Evolutionary conservation across 2,888 invertebrate genomes (phyloP), one percentile per base, ranked within the genome.

Genomic region (Crocallis elinguaria): DNA sequence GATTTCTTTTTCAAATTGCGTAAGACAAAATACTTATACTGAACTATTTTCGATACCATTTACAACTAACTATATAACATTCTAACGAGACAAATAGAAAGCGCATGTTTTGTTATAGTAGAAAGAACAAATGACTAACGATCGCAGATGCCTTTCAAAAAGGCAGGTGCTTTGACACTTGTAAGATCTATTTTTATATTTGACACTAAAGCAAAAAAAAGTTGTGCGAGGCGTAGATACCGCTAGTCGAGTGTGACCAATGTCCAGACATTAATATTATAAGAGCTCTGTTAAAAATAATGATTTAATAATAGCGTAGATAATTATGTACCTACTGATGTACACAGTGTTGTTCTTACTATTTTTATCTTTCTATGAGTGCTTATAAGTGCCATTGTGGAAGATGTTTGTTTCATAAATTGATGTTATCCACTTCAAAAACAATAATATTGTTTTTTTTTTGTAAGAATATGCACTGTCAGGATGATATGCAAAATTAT

Each of bases 91-190:
- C 21, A 39, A 45, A 39, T 41, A 35, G 30, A 46, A 46, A 52
- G 29, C 8, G 19, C 35, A 21, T 11, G 25, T 35, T 39, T 36
- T 19, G 25, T 23, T 21, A 13, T 7, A 41, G 13, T 21, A 49
- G 13, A 37, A 45, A 39, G 17, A 49, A 51, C 43, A 36, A 62
- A 41, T 59, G 55, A 61, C 59, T 55, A 59, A 64, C 55, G 49
- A 54, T 42, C 46, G 53, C 62, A 60, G 56, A 64, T 62, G 60
- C 39, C 46, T 11, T 43, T 48, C 29, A 35, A 36, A 45, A 51
- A 35, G 51, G 57, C 64, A 64, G 64, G 57, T 64, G 62, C 45
- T 42, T 39, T 43, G 46, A 48, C 37, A 51, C 29, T 57, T 36
- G 29, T 30, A 11, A 38, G 12, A 29, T 53, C 57, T 64, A 56